Base-by-base conservation (phyloP, 2,797 vertebrate species). In the Tinamus major region DNA sequence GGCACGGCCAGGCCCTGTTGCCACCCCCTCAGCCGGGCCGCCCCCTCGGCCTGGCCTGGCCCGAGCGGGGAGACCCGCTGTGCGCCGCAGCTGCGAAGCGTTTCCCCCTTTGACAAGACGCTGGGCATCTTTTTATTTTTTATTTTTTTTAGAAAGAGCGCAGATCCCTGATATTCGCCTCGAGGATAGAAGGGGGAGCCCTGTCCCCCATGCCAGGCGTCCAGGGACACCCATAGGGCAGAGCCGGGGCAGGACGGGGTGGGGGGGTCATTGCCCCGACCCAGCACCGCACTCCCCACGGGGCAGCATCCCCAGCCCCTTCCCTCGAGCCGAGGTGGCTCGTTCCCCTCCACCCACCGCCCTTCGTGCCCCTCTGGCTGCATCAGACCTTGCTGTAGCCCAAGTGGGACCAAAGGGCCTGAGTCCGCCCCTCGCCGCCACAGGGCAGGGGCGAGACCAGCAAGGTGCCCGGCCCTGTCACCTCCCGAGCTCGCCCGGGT, bases 31-130 rank as follows among this genome's bases (percentile, higher is more conserved):
- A 31, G 26, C 56, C 5, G 29, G 29, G 53, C 16, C 15, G 27
- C 27, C 27, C 33, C 20, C 23, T 42, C 23, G 48, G 21, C 21
- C 46, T 23, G 44, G 44, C 10, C 44, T 46, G 46, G 21, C 19
- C 21, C 46, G 9, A 48, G 46, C 46, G 46, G 46, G 46, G 23
- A 49, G 23, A 49, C 48, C 48, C 23, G 48, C 70, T 79, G 35
- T 81, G 75, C 64, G 56, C 83, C 48, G 51, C 72, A 90, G 85
- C 91, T 89, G 77, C 68, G 71, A 77, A 75, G 81, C 42, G 27
- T 64, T 78, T 55, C 15, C 35, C 59, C n/a, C 31, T 78, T 84
- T 55, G 81, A 87, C 63, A 79, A 94, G 65, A 69, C 18, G 67
- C 58, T 75, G 93, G 90, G 56, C 46, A 58, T 84, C 21, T 24